Base-by-base conservation (phyloP, 2,113 vertebrate genomes). In the Dunckerocampus dactyliophorus region DNA sequence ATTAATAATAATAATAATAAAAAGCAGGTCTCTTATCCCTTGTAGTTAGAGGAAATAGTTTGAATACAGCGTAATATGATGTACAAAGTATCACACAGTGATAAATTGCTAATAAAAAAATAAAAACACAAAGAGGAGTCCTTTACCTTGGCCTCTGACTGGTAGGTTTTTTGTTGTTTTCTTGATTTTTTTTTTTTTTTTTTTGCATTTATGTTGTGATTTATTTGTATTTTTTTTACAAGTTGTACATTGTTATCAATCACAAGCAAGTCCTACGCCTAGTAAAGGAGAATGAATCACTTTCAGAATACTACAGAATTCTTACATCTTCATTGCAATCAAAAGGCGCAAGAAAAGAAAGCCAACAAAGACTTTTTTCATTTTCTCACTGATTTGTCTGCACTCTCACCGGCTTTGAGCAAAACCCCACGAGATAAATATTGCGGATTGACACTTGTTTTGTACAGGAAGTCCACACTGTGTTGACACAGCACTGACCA, bases 51-150 rank as follows among this genome's bases (percentile, higher is more conserved):
- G 85, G 81, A 84, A 89, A 87, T 81, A 61, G 78, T 87, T 89
- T 80, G 76, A 91, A 88, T 89, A 87, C 83, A 89, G 89, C 80
- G 85, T 90, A 89, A 90, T 90, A 89, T 90, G 88, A 89, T 90
- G 82, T 92, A 84, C 85, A 91, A 91, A 93, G 90, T 93, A 93
- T 94, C 93, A 95, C 93, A 95, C 91, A 93, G 93, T 94, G 93
- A 95, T 93, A 94, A 93, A 80, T 86, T 91, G 88, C 67, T 83
- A 88, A 84, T 88, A 86, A 90, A 89, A 90, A 89, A 88, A 88
- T 83, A 87, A 86, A 88, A 88, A 80, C 76, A 84, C 67, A 87
- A 85, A 88, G 69, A 87, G 84, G 86, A 80, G 87, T 88, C 85
- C 80, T 88, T 88, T 85, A 86, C 79, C 87, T 89, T 90, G 86